Evolutionary conservation across 2,888 invertebrate genomes (phyloP).

Genomic region (Oxytorus armatus): DNA sequence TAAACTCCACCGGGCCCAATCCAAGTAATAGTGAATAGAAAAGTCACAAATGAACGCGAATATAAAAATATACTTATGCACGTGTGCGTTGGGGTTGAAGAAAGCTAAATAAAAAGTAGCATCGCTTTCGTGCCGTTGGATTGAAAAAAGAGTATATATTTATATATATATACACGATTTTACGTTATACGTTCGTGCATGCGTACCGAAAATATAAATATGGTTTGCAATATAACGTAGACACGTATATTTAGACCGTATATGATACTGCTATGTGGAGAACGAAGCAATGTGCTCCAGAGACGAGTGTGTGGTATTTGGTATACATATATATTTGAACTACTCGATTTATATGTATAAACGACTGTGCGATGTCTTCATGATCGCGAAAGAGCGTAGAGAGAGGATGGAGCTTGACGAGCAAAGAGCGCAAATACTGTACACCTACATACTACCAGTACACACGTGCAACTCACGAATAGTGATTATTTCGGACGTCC

Average conservation of each 20-base stretch:
- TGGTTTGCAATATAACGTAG: background rate
- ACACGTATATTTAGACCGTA: slow-evolving; percentile 38
- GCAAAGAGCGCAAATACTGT: slow-evolving; percentile 42
- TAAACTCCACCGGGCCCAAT: too few species aligned
- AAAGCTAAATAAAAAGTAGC: slow-evolving; percentile 54
- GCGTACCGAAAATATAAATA: slow-evolving; percentile 33
- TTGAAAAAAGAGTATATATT: background rate
- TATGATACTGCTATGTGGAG: slow-evolving; percentile 13
- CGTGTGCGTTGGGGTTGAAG: slow-evolving; percentile 44
- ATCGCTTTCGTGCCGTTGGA: slow-evolving; percentile 48
- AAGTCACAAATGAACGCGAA: slow-evolving; percentile 17
- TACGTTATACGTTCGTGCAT: slow-evolving; percentile 34
- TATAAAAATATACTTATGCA: slow-evolving; percentile 9
- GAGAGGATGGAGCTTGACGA: slow-evolving; percentile 38
- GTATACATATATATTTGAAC: slow-evolving; percentile 7
- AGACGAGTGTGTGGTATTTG: slow-evolving; percentile 25
- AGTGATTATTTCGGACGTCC: slow-evolving; percentile 73
- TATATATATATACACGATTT: background rate
- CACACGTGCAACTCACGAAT: slow-evolving; percentile 71
- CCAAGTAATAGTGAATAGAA: slow-evolving; percentile 18
- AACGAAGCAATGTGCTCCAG: slow-evolving; percentile 30
- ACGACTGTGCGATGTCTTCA: slow-evolving; percentile 57
- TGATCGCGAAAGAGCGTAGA: slow-evolving; percentile 48
- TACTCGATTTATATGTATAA: slow-evolving; percentile 7
- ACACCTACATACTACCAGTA: slow-evolving; percentile 52